Conservation (phyloP, 2,113 vertebrate species). For the Crotalus viridis region DNA sequence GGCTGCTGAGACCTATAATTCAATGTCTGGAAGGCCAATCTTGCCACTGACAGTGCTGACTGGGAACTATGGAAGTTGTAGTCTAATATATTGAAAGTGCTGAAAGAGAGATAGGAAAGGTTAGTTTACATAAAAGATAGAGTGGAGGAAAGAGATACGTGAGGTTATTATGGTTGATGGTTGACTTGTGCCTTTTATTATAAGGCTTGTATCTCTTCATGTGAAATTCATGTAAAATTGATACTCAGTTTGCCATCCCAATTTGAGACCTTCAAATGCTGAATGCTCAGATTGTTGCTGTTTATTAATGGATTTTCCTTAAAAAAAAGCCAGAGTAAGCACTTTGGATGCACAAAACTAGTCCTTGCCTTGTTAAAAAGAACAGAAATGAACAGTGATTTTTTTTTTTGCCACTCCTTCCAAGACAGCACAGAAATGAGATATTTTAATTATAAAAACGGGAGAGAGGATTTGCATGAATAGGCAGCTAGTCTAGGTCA, state of each 20-base stretch:
- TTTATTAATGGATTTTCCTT: not conserved
- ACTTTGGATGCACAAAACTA: not conserved
- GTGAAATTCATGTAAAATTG: not conserved
- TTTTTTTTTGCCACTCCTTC: not conserved
- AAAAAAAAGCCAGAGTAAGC: not conserved
- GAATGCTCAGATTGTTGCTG: not conserved
- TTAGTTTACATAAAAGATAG: not conserved
- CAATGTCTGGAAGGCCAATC: not conserved
- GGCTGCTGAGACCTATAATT: not conserved
- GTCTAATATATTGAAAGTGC: not conserved
- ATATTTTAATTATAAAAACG: constrained; percentile 19
- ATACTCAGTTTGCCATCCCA: not conserved
- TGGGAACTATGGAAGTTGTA: not conserved
- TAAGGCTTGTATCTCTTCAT: not conserved
- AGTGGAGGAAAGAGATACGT: not conserved
- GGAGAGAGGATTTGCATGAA: not conserved
- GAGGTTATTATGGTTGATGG: not conserved
- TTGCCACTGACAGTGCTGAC: not conserved
- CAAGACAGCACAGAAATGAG: not conserved
- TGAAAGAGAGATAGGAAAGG: not conserved
- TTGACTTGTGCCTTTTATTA: not conserved
- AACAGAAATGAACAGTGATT: not conserved
- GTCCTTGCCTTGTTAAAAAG: not conserved
- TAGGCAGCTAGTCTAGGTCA: constrained; percentile 15
- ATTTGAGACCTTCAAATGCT: not conserved